Evolutionary conservation across 2,797 vertebrate species (phyloP).

Genomic region (Sebastes matsubarae): DNA sequence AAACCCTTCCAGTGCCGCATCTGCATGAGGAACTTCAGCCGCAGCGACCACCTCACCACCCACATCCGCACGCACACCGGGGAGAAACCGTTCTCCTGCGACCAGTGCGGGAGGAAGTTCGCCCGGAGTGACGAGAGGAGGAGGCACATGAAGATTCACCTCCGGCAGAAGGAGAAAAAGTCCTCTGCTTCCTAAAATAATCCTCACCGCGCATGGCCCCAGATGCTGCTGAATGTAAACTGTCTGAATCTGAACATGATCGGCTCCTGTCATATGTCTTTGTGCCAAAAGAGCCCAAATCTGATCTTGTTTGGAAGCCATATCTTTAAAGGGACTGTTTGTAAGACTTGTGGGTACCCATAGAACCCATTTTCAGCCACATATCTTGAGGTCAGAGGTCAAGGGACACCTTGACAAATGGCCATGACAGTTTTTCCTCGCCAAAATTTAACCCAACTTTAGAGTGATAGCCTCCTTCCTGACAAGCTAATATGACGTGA

Average conservation of each 20-base stretch:
- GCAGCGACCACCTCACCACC: constrained; percentile 92
- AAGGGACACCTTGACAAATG: no score
- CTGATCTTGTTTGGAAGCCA: neutral
- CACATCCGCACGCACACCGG: constrained; percentile 94
- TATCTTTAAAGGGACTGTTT: neutral
- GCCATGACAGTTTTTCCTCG: no score
- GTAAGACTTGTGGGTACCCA: no score
- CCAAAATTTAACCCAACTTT: no score
- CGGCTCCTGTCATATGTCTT: neutral
- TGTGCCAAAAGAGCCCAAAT: neutral
- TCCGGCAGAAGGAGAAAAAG: constrained; percentile 87
- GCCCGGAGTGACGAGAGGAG: constrained; percentile 90
- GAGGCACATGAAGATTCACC: constrained; percentile 91
- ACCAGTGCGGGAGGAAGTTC: constrained; percentile 90
- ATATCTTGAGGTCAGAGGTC: no score
- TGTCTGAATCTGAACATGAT: neutral
- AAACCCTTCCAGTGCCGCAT: constrained; percentile 94
- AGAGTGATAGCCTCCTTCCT: no score
- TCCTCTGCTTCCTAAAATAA: constrained; percentile 44
- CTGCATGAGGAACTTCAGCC: constrained; percentile 93
- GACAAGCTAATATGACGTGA: no score
- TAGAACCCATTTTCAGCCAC: no score
- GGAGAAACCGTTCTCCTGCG: constrained; percentile 91
- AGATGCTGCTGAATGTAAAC: constrained; percentile 6
- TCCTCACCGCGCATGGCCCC: neutral